Conservation (phyloP, 2,888 invertebrate species). For the Spisula solida region DNA sequence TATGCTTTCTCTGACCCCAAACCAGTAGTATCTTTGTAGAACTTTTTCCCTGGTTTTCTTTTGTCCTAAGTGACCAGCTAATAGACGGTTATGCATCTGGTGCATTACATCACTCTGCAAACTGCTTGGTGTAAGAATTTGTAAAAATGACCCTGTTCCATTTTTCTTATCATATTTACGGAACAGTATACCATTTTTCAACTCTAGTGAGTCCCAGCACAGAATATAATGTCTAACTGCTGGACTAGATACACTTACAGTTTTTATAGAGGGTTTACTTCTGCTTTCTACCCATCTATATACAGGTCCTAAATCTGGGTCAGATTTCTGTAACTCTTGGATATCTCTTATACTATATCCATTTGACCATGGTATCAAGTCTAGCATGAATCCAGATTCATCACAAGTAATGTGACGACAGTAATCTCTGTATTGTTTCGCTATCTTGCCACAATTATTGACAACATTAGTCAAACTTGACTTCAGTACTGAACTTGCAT, state of each 20-base stretch:
- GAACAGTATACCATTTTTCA: neutral
- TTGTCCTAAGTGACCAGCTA: neutral
- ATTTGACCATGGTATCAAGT: neutral
- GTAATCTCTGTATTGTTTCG: too few species aligned
- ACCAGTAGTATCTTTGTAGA: neutral
- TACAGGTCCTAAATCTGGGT: neutral
- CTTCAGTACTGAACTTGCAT: too few species aligned
- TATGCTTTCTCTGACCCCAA: neutral
- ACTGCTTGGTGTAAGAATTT: neutral
- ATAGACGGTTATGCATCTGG: neutral
- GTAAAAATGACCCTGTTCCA: neutral
- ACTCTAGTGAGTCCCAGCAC: neutral
- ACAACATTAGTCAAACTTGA: too few species aligned
- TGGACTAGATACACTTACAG: neutral
- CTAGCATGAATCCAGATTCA: neutral
- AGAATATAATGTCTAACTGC: neutral
- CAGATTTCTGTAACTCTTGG: neutral
- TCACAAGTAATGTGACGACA: too few species aligned
- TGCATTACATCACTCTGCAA: neutral
- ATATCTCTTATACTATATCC: slow-evolving; percentile 6
- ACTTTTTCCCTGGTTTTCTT: neutral
- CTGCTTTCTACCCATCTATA: neutral
- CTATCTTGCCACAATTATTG: too few species aligned
- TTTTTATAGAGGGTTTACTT: neutral
- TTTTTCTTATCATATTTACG: neutral